Evolutionary conservation across 2,797 vertebrate species (phyloP).

Genomic region (Geotrypetes seraphini): DNA sequence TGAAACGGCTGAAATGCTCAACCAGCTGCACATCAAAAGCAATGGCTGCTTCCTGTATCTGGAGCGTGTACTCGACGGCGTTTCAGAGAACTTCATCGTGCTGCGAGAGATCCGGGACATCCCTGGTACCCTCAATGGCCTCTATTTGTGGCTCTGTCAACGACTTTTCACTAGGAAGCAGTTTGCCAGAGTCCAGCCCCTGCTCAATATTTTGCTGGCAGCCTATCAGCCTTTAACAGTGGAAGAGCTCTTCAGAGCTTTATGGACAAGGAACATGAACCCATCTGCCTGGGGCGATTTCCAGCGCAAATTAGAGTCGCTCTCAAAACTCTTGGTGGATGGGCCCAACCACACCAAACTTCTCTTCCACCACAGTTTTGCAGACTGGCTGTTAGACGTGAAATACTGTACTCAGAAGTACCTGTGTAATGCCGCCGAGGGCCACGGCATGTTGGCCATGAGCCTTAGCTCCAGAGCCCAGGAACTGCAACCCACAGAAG

Average conservation of each 20-base stretch:
- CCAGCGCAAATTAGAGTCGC: slow-evolving; percentile 37
- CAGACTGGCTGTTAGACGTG: slow-evolving; percentile 71
- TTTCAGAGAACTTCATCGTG: slow-evolving; percentile 50
- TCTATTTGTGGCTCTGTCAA: slow-evolving; percentile 78
- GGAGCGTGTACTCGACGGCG: slow-evolving; percentile 67
- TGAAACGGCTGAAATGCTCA: slow-evolving; percentile 68
- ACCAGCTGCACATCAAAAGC: slow-evolving; percentile 74
- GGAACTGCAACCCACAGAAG: slow-evolving; percentile 36
- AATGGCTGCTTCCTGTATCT: slow-evolving; percentile 71
- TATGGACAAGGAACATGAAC: slow-evolving; percentile 44
- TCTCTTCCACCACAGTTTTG: slow-evolving; percentile 70
- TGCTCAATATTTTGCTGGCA: slow-evolving; percentile 62
- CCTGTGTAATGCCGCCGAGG: slow-evolving; percentile 56
- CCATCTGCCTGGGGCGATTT: slow-evolving; percentile 42
- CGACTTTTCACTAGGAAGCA: slow-evolving; percentile 58
- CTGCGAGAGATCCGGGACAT: slow-evolving; percentile 68
- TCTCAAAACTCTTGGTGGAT: slow-evolving; percentile 47
- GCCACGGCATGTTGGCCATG: slow-evolving; percentile 67
- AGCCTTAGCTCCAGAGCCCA: slow-evolving; percentile 45
- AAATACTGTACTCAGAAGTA: slow-evolving; percentile 74
- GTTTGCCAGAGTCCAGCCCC: slow-evolving; percentile 48
- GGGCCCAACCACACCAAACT: slow-evolving; percentile 43
- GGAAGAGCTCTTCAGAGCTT: slow-evolving; percentile 46
- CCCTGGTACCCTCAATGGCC: slow-evolving; percentile 68
- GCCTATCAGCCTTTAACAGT: slow-evolving; percentile 47